Evolutionary conservation across 2,113 vertebrate genomes (phyloP).

Genomic region (Rhea pennata): DNA sequence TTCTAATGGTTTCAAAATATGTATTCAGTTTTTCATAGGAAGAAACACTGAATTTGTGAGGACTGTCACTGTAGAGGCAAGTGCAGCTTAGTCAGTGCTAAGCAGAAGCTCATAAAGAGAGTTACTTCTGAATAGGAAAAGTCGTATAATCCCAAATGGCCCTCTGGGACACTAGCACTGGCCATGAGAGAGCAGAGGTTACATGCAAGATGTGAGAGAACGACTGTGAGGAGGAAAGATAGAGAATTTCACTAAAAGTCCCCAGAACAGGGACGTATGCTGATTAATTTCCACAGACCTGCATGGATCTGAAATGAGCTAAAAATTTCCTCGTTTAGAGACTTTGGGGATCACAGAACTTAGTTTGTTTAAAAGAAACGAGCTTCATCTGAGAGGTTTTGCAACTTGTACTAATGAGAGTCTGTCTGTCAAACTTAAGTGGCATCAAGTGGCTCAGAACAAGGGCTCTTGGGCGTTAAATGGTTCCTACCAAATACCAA

Average conservation of each 20-base stretch:
- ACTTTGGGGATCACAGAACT: slow-evolving; percentile 67
- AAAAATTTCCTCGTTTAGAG: slow-evolving; percentile 53
- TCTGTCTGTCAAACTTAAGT: slow-evolving; percentile 84
- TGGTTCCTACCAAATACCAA: slow-evolving; percentile 84
- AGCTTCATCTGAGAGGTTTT: slow-evolving; percentile 76
- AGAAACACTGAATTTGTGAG: neutral
- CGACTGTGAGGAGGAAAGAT: neutral
- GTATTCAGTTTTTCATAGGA: neutral
- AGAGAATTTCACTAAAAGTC: slow-evolving; percentile 7
- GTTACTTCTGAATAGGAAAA: neutral
- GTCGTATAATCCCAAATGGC: neutral
- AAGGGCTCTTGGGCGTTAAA: slow-evolving; percentile 82
- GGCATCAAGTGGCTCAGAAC: slow-evolving; percentile 79
- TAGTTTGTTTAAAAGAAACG: slow-evolving; percentile 80
- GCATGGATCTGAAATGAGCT: slow-evolving; percentile 23
- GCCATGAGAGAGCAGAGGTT: neutral
- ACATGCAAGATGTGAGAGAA: neutral
- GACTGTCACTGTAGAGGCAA: neutral
- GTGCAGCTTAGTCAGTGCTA: neutral
- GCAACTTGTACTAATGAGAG: slow-evolving; percentile 78
- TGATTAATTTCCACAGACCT: slow-evolving; percentile 48
- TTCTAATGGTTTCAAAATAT: neutral
- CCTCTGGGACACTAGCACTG: neutral
- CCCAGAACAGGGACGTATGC: neutral
- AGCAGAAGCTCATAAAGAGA: neutral